A percentile compares a stretch with the other conserved stretches of the same genome.
Conservation (phyloP, 2,888 invertebrate genomes). For the Trissonchulus latispiculum region DNA sequence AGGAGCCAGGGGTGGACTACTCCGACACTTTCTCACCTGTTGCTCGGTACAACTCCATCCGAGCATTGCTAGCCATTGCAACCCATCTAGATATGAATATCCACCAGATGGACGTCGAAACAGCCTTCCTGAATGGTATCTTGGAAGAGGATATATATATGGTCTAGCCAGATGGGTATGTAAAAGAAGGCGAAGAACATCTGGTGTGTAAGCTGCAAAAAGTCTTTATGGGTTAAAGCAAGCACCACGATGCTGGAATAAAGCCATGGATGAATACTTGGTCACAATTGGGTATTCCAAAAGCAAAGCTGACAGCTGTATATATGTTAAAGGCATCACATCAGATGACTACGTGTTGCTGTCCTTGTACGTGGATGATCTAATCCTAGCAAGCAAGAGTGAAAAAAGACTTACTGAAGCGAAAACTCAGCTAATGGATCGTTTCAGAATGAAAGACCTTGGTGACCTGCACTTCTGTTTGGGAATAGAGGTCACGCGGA, state of each 20-base stretch:
- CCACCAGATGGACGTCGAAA: constrained; percentile 30
- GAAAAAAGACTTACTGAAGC: not conserved
- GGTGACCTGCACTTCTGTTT: not conserved
- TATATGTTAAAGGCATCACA: not conserved
- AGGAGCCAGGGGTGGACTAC: constrained; percentile 29
- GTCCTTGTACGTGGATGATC: not conserved
- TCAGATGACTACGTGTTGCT: not conserved
- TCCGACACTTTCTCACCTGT: constrained; percentile 32
- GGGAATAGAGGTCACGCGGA: not conserved
- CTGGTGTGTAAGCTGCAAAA: constrained; percentile 30
- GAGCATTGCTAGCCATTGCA: constrained; percentile 28
- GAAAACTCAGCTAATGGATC: not conserved
- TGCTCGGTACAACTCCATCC: constrained; percentile 24
- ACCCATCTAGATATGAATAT: constrained; percentile 24
- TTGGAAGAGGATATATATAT: constrained; percentile 30
- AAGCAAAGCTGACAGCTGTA: not conserved
- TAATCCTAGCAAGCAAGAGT: not conserved
- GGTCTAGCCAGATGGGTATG: constrained; percentile 29
- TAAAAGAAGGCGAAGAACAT: constrained; percentile 21
- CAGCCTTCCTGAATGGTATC: constrained; percentile 31
- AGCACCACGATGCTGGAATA: constrained; percentile 29
- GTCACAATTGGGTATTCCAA: constrained; percentile 13
- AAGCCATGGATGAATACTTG: constrained; percentile 23
- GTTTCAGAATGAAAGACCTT: not conserved
- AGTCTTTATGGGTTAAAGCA: constrained; percentile 30